A percentile compares a stretch with the other conserved stretches of the same genome.
phyloP scores from a whole-genome alignment of 2,113 vertebrate genomes.

The Ibidorhyncha struthersii region DNA sequence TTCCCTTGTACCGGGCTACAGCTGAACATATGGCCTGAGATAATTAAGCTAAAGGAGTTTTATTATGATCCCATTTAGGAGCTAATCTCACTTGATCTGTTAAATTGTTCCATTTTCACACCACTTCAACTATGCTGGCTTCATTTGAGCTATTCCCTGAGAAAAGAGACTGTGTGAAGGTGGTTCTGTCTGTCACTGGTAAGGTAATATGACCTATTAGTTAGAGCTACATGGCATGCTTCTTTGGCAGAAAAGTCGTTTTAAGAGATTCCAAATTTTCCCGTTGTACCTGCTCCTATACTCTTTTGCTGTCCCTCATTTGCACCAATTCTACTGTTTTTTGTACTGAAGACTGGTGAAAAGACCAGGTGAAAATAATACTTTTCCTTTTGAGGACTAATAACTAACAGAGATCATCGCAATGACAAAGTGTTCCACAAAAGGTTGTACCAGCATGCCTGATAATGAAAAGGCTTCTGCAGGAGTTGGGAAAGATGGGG shows the following conservation, averaged over 20 bases:
- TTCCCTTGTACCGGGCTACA: neutral
- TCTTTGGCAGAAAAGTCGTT: neutral
- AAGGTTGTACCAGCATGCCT: neutral
- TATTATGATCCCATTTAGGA: neutral
- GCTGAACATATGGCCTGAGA: neutral
- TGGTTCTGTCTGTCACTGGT: neutral
- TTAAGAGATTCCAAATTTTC: neutral
- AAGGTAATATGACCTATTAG: neutral
- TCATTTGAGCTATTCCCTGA: neutral
- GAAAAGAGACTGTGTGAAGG: neutral
- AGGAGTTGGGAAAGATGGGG: neutral
- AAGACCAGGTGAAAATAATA: neutral
- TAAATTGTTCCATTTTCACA: neutral
- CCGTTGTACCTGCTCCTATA: neutral
- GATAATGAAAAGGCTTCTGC: neutral
- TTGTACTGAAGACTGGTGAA: neutral
- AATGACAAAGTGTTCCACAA: neutral
- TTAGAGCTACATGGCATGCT: neutral
- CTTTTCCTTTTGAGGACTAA: neutral
- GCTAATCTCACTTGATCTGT: neutral
- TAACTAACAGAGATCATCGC: neutral
- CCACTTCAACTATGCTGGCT: neutral
- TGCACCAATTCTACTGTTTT: neutral
- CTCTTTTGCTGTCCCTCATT: neutral
- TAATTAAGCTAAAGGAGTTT: neutral